Conservation (phyloP, 2,797 vertebrate genomes). For the Leuciscus waleckii region DNA sequence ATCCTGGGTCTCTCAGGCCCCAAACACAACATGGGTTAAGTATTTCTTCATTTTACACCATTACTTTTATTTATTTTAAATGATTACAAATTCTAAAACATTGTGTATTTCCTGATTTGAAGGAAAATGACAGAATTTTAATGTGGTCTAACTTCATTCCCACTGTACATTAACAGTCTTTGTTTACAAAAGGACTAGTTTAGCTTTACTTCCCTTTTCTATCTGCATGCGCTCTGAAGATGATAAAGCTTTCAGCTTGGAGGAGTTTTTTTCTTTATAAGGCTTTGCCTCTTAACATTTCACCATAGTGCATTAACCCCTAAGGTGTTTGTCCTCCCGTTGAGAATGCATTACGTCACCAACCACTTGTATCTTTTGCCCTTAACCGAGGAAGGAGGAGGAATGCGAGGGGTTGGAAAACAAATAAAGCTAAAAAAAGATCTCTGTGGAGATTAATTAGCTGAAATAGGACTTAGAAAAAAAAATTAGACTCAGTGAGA, state of each 20-base stretch:
- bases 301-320: slow-evolving; percentile 37
- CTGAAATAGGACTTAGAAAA: slow-evolving; percentile 10
- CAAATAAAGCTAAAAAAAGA: slow-evolving; percentile 34
- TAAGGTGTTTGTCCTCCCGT: slow-evolving; percentile 28
- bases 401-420: slow-evolving; percentile 41
- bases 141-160: not conserved
- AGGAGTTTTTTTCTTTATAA: slow-evolving; percentile 42
- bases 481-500: not conserved
- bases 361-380: slow-evolving; percentile 31
- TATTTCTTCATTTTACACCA: not conserved
- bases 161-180: not conserved
- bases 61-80: slow-evolving; percentile 8
- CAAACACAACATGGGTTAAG: not conserved
- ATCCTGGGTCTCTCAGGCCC: not conserved
- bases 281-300: slow-evolving; percentile 26
- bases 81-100: not conserved
- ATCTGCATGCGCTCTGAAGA: slow-evolving; percentile 8
- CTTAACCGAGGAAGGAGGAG: slow-evolving; percentile 27
- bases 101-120: not conserved
- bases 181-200: slow-evolving; percentile 1
- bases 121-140: not conserved
- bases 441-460: slow-evolving; percentile 29
- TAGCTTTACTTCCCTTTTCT: not conserved
- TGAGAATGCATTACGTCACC: slow-evolving; percentile 39
- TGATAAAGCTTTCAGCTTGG: slow-evolving; percentile 27